Conservation (phyloP, 2,113 vertebrate species). For the Larimichthys crocea region DNA sequence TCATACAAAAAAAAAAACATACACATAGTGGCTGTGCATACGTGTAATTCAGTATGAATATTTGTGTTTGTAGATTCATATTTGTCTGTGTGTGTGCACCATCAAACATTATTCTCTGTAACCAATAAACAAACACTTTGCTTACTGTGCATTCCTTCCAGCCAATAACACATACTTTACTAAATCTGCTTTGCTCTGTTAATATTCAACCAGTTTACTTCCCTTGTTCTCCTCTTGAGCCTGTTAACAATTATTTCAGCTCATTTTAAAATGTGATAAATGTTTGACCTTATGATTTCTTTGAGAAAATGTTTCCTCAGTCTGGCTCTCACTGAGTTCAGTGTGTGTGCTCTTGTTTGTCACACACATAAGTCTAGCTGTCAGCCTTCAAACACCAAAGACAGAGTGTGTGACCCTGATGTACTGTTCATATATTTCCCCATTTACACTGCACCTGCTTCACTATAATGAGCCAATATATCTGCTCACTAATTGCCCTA, state of each 20-base stretch:
- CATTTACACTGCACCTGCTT: slow-evolving; percentile 86
- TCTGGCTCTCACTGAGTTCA: slow-evolving; percentile 41
- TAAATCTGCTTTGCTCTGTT: slow-evolving; percentile 33
- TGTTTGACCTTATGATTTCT: slow-evolving; percentile 25
- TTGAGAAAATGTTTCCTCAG: slow-evolving; percentile 37
- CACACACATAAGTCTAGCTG: slow-evolving; percentile 44
- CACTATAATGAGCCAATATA: slow-evolving; percentile 88
- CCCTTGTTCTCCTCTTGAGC: slow-evolving; percentile 34
- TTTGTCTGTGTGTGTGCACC: slow-evolving; percentile 20
- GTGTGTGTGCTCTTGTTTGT: slow-evolving; percentile 44
- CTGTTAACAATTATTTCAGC: slow-evolving; percentile 38
- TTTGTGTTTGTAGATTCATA: neutral
- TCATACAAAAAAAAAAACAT: neutral
- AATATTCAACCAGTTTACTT: slow-evolving; percentile 36
- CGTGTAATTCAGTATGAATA: neutral
- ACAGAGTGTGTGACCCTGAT: slow-evolving; percentile 67
- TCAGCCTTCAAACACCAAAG: slow-evolving; percentile 58
- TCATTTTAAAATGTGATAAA: slow-evolving; percentile 38
- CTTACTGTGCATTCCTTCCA: slow-evolving; percentile 39
- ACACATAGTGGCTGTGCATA: neutral
- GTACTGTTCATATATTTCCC: slow-evolving; percentile 77
- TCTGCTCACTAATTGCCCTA: slow-evolving; percentile 87
- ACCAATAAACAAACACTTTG: slow-evolving; percentile 52
- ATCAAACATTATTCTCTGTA: slow-evolving; percentile 16
- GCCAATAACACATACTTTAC: slow-evolving; percentile 49